Conservation (phyloP, 2,888 invertebrate genomes). For the Hipparchia sbordonii region DNA sequence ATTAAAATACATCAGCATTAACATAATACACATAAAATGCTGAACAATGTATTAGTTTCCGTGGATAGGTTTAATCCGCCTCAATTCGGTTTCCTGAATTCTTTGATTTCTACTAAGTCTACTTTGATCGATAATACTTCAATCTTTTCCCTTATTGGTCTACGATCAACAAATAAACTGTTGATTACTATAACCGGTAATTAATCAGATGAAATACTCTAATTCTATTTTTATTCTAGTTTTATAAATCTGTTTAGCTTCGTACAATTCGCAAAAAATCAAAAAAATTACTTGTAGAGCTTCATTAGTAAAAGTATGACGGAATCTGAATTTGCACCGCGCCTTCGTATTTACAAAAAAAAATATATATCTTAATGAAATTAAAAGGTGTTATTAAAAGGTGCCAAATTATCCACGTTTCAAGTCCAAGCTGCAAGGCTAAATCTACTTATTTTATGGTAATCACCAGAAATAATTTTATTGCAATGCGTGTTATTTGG, state of each 20-base stretch:
- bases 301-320: too few relatives aligned
- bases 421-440: not conserved
- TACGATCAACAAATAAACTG: not conserved
- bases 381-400: not conserved
- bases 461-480: too few relatives aligned
- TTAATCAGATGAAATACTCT: too few relatives aligned
- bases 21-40: not conserved
- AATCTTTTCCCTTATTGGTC: not conserved
- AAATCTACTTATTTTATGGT: too few relatives aligned
- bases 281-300: too few relatives aligned
- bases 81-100: not conserved
- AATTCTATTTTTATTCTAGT: too few relatives aligned
- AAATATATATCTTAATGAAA: too few relatives aligned
- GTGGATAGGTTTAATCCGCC: not conserved
- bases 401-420: not conserved
- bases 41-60: not conserved
- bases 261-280: too few relatives aligned
- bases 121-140: not conserved
- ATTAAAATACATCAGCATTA: conserved; percentile 1
- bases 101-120: conserved; percentile 1
- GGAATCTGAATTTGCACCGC: too few relatives aligned
- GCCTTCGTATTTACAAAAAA: too few relatives aligned
- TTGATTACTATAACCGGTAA: too few relatives aligned
- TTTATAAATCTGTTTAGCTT: too few relatives aligned
- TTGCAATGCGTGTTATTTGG: not conserved